Base-by-base conservation (phyloP, 2,888 invertebrate genomes). In the Ornithoptera priamus region DNA sequence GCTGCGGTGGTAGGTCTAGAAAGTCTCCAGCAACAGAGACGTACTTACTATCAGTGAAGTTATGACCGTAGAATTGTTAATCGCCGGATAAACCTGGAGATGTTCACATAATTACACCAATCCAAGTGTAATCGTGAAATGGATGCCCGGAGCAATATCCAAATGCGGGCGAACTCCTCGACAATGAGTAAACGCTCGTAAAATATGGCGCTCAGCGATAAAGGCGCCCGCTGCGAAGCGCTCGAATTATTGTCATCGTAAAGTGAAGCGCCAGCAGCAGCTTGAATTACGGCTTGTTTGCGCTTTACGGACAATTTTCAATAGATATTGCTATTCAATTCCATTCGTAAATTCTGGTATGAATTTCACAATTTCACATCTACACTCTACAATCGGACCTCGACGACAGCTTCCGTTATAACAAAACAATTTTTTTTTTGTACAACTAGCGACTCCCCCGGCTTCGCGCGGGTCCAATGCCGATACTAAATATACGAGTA, bases 231-330 rank as follows among this genome's bases (percentile, higher is more conserved):
- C 67, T 64, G 67, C 53, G 67, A 67, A 68, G 71, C 69, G 67
- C 57, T 56, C 61, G 68, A 72, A 75, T 75, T 73, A 73, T 71
- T 71, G 74, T 72, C 72, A 67, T 73, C 76, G 68, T 76, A 77
- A 76, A 77, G 68, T 77, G 66, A 66, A 71, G 64, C 70, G 70
- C 63, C 69, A 65, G 59, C 65, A 62, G 74, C 63, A 60, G 36
- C 36, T 67, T 67, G 72, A 76, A 65, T 72, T 75, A 75, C 73
- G 75, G 73, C 72, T 73, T 77, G 77, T 77, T 77, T 77, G 73
- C 75, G 64, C 69, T 71, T 71, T 30, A 67, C 20, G 56, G 68
- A 68, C 46, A 70, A 72, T 70, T 61, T 70, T 67, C 42, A 60
- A 63, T 56, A 53, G 67, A 64, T 70, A 70, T 70, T 65, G 36